Conservation (phyloP, 2,113 vertebrate genomes). For the Oenanthe oenanthe region DNA sequence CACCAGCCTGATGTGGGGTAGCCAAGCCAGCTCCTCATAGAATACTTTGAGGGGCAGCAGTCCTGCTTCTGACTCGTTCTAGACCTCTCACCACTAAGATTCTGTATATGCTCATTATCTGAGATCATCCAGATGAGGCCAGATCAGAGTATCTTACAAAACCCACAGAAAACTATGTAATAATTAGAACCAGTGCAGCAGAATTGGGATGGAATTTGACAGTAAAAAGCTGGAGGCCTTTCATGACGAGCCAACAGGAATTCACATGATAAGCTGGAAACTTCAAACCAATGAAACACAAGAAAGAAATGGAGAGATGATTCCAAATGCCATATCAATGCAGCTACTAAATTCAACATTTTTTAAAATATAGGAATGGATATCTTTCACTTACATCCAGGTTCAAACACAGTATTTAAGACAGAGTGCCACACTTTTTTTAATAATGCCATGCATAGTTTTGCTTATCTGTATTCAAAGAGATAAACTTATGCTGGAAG, state of each 20-base stretch:
- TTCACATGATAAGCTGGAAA: not conserved
- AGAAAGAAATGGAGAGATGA: not conserved
- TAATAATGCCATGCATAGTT: not conserved
- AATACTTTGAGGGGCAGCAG: not conserved
- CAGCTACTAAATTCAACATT: not conserved
- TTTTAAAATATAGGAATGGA: not conserved
- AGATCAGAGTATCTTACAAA: not conserved
- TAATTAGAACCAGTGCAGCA: not conserved
- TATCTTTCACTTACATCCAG: not conserved
- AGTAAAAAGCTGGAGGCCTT: not conserved
- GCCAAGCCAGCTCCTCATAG: not conserved
- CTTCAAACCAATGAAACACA: not conserved
- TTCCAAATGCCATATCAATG: not conserved
- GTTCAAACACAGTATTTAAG: not conserved
- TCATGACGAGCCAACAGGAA: not conserved
- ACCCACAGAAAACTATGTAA: not conserved
- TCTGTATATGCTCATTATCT: not conserved
- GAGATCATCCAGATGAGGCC: not conserved
- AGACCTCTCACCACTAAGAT: not conserved
- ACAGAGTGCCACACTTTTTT: not conserved
- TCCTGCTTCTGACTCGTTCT: not conserved
- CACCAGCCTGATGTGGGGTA: not conserved
- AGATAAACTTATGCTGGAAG: not conserved
- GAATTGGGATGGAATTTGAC: not conserved
- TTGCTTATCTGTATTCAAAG: not conserved